These are phyloP conservation scores for Trichoplax adhaerens DNA, from an alignment of 37 sponge, comb jelly and placozoan species.

Conservation along the genomic window DNA sequence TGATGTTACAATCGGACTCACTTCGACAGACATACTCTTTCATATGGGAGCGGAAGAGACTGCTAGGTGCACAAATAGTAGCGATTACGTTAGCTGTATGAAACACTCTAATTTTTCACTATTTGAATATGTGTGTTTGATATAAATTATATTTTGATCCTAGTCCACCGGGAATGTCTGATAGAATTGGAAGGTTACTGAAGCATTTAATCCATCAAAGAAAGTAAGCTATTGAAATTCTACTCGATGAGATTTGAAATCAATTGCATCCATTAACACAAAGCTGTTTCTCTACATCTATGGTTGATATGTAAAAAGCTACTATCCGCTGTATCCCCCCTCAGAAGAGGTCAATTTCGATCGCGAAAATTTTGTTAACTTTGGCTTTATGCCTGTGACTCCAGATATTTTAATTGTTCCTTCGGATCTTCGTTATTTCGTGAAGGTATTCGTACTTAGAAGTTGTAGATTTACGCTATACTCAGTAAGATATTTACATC, in stretches of 20 bases:
- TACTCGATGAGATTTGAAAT: no score
- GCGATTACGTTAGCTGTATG: no score
- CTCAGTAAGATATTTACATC: no score
- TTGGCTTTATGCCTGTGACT: slow-evolving; percentile 4
- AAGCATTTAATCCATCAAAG: slow-evolving; percentile 12
- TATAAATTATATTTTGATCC: no score
- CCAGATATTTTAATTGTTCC: slow-evolving; percentile 11
- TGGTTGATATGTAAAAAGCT: background rate
- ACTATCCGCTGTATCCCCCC: slow-evolving; percentile 14
- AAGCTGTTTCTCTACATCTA: no score
- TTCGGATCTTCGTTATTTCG: slow-evolving; percentile 17
- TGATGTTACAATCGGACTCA: slow-evolving; percentile 45
- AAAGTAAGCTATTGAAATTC: no score
- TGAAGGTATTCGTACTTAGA: background rate
- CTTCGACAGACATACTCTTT: slow-evolving; percentile 54
- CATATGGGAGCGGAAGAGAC: slow-evolving; percentile 16
- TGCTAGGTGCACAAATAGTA: no score
- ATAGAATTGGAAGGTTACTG: slow-evolving; percentile 13
- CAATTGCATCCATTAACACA: no score
- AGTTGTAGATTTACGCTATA: no score
- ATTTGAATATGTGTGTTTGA: no score
- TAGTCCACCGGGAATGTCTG: slow-evolving; percentile 8
- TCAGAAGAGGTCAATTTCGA: slow-evolving; percentile 16
- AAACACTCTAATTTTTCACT: no score
- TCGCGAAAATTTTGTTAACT: slow-evolving; percentile 9